These are phyloP conservation scores for Phalacrocorax carbo DNA, from an alignment of 2,113 vertebrate genomes.

Conservation along the genomic window DNA sequence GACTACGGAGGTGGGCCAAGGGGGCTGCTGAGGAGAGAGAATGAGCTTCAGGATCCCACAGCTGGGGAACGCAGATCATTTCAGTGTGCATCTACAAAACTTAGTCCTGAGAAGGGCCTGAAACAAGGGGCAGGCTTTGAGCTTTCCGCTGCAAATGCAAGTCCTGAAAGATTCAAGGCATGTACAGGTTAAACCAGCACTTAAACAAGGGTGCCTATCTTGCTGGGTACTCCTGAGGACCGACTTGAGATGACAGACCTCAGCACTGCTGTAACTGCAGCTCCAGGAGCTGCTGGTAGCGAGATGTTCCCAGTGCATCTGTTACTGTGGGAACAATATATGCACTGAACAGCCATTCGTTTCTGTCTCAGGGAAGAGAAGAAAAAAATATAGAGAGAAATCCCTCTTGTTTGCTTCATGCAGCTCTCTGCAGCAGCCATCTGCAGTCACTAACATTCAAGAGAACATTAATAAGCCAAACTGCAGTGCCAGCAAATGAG, in stretches of 20 bases:
- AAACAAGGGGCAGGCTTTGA: background rate
- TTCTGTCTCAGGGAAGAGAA: background rate
- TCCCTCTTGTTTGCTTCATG: background rate
- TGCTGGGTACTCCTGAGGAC: background rate
- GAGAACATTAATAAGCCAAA: background rate
- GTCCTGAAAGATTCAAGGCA: background rate
- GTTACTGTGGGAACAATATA: background rate
- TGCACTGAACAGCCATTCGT: background rate
- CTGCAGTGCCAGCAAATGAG: background rate
- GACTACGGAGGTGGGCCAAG: background rate
- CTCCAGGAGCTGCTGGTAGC: background rate
- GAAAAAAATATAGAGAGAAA: background rate
- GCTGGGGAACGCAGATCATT: background rate
- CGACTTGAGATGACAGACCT: background rate
- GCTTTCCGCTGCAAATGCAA: background rate
- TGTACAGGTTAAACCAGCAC: background rate
- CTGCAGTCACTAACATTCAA: background rate
- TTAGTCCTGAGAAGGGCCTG: background rate
- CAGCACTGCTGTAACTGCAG: background rate
- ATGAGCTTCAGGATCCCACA: background rate
- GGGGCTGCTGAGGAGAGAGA: background rate
- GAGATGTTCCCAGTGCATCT: background rate
- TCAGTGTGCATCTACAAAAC: background rate
- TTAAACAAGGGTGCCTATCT: background rate
- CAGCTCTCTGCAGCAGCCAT: background rate